A percentile compares a stretch with the other conserved stretches of the same genome.
Evolutionary conservation across 92 coral and sea anemone species (phyloP).

Genomic region (Diadumene lineata): DNA sequence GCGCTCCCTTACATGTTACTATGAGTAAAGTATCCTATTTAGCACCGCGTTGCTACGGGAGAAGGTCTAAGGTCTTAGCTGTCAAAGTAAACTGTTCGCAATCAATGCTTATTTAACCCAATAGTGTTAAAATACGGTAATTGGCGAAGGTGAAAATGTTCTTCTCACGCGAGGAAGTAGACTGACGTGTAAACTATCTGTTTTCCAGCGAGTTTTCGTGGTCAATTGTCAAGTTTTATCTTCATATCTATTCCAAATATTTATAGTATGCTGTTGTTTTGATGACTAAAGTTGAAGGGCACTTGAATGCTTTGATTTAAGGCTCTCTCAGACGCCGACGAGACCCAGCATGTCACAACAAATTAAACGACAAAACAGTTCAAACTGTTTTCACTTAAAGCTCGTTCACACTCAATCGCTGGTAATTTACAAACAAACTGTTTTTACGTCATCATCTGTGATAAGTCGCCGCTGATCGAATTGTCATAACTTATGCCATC

Average conservation of each 20-base stretch:
- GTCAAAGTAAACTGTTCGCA: background rate
- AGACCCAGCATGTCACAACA: background rate
- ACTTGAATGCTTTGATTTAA: background rate
- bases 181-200: too few relatives aligned
- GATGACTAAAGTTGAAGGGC: background rate
- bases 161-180: too few relatives aligned
- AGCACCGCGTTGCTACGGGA: background rate
- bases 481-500: background rate
- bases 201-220: background rate
- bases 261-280: background rate
- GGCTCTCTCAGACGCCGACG: background rate
- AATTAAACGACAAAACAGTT: background rate
- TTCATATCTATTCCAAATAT: constrained; percentile 10
- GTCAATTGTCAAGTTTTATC: background rate
- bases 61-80: background rate
- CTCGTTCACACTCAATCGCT: background rate
- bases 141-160: too few relatives aligned
- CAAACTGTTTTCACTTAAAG: background rate
- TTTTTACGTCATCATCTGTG: background rate
- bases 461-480: background rate
- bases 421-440: background rate
- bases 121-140: too few relatives aligned
- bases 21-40: background rate
- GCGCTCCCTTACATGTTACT: background rate
- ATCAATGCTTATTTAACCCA: too few relatives aligned